Conservation (phyloP, 2,113 vertebrate genomes). For the Azemiops feae region DNA sequence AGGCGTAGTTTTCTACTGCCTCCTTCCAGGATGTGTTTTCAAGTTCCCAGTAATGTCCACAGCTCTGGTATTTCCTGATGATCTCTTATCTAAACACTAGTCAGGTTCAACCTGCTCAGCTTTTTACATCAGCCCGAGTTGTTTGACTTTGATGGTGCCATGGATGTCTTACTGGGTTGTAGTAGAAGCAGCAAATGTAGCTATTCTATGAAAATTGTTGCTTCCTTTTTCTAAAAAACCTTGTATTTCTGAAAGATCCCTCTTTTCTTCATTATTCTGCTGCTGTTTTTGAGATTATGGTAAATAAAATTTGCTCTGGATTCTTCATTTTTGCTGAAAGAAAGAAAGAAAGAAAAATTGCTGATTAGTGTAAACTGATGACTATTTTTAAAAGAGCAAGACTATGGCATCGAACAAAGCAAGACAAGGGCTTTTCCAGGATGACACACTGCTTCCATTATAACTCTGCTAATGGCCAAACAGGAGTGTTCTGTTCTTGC, state of each 20-base stretch:
- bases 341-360: neutral
- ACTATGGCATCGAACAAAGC: neutral
- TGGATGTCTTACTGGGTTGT: neutral
- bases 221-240: neutral
- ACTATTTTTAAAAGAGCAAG: neutral
- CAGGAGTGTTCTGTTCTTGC: too few relatives aligned
- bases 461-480: neutral
- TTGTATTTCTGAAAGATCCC: neutral
- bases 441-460: neutral
- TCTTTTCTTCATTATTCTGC: neutral
- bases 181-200: neutral
- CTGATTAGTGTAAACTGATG: neutral
- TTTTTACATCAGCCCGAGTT: neutral
- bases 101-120: neutral
- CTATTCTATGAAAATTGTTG: neutral
- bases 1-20: neutral
- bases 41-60: neutral
- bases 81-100: neutral
- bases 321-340: neutral
- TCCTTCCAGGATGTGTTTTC: neutral
- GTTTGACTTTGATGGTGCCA: neutral
- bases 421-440: neutral
- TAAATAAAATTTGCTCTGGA: neutral
- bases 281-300: neutral
- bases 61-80: neutral